Evolutionary conservation across 2,113 vertebrate genomes (phyloP), one percentile per base, ranked within the genome.

Genomic region (Ptyas mucosa): DNA sequence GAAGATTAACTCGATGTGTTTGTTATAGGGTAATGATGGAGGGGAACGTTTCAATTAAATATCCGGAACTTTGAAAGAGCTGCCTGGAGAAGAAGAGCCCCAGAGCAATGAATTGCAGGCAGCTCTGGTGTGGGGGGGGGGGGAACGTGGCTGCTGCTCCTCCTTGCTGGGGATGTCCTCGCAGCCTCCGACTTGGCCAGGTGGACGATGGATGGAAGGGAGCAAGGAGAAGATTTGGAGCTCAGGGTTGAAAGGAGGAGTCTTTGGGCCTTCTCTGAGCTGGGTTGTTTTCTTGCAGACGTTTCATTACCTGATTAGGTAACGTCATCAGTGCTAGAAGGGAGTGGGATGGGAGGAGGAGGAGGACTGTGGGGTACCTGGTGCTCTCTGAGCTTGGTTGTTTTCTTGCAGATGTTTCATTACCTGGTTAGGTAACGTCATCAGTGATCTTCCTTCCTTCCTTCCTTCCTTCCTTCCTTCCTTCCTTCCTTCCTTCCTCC

Each of bases 1-100:
- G 89, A 94, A 57, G 75, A 94, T 95, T 96, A 97, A 92, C 95
- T 95, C 88, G 86, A 92, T 95, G 93, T 94, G 92, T 96, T 95
- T 95, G 94, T 94, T 95, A 94, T 14, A 3, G 90, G 91, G 93
- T 95, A 95, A 95, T 69, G 90, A 94, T 85, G 46, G 88, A 1
- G 0, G 87, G 58, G 69, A 86, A 87, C 87, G 89, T 96, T 96
- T 96, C 92, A 21, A 11, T 54, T 95, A 93, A 95, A 89, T 86
- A 53, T 85, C 53, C 34, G 0, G 1, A 88, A 92, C 91, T 88
- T 89, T 94, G 89, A 92, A 92, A 89, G 91, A 91, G 39, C 92
- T 95, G 88, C 8, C 34, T 85, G 64, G 34, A 87, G 91, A 92
- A 93, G 89, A 64, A 64, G 0, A 64, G 39, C 86, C 24, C 51